phyloP scores from a whole-genome alignment of 2,888 invertebrate genomes.

The Celastrina argiolus region DNA sequence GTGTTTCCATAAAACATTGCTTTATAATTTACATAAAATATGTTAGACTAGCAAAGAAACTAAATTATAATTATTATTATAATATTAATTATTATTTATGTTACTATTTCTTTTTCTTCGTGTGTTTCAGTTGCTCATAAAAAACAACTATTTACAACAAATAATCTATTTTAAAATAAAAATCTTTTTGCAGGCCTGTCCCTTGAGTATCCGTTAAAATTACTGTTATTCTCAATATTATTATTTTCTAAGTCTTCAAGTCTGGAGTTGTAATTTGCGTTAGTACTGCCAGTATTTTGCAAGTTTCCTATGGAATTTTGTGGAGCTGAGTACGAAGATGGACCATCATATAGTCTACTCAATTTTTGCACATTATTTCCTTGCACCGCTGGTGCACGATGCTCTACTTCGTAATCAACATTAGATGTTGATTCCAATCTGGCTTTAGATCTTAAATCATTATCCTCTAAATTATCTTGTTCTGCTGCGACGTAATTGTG shows the following conservation, averaged over 20 bases:
- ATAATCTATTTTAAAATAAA: constrained; percentile 29
- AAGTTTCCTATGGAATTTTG: constrained; percentile 63
- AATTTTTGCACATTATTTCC: constrained; percentile 32
- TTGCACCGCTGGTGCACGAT: not conserved
- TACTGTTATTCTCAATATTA: constrained; percentile 30
- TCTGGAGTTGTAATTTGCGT: constrained; percentile 47
- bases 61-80: not conserved
- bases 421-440: constrained; percentile 5
- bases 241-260: constrained; percentile 57
- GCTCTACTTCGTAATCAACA: not conserved
- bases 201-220: constrained; percentile 50
- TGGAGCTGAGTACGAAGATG: constrained; percentile 67
- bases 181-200: constrained; percentile 50
- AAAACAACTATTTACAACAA: not conserved
- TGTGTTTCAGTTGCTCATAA: too few relatives aligned
- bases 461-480: not conserved
- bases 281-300: constrained; percentile 37
- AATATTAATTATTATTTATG: too few relatives aligned
- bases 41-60: not conserved
- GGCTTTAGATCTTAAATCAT: not conserved
- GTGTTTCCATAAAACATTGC: not conserved
- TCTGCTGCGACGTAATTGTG: not conserved
- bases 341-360: constrained; percentile 55
- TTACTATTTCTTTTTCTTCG: too few relatives aligned
- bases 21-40: not conserved